Evolutionary conservation across 1,140 invertebrate genomes (phyloP).

Genomic region (Triops longicaudatus): DNA sequence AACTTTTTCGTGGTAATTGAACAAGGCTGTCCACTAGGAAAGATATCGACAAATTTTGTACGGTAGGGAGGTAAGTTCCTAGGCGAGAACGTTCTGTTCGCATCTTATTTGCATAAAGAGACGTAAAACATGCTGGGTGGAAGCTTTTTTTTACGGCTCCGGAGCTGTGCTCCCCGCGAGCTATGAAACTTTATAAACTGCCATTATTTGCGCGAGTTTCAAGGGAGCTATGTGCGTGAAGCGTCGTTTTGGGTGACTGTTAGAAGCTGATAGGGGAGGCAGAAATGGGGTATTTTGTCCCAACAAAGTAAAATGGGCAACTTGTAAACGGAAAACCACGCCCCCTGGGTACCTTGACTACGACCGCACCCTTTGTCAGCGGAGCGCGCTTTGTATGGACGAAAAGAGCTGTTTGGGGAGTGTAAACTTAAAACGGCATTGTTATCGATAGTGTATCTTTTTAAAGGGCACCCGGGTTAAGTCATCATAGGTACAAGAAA

Average conservation of each 20-base stretch:
- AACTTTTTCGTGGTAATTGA: background rate
- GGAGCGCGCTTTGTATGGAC: background rate
- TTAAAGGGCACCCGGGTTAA: background rate
- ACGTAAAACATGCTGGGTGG: background rate
- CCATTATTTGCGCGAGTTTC: conserved; percentile 12
- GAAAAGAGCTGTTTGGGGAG: background rate
- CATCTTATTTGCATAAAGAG: background rate
- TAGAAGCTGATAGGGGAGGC: background rate
- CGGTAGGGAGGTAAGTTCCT: too few relatives aligned
- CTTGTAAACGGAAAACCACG: conserved; percentile 10
- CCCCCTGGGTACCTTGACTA: background rate
- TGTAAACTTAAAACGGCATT: background rate
- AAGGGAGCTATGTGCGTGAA: conserved; percentile 1
- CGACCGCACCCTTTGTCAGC: background rate
- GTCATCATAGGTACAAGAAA: background rate
- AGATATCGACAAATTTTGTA: too few relatives aligned
- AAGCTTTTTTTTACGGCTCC: background rate
- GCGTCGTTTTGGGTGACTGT: conserved; percentile 10
- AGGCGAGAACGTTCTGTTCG: background rate
- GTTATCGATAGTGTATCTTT: background rate
- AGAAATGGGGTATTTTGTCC: background rate
- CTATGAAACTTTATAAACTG: conserved; percentile 8
- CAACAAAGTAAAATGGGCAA: conserved; percentile 8
- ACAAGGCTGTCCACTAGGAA: background rate
- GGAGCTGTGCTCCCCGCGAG: background rate